Evolutionary conservation across 1,140 invertebrate genomes (phyloP), one percentile per base, ranked within the genome.

Genomic region (Bemisia tabaci): DNA sequence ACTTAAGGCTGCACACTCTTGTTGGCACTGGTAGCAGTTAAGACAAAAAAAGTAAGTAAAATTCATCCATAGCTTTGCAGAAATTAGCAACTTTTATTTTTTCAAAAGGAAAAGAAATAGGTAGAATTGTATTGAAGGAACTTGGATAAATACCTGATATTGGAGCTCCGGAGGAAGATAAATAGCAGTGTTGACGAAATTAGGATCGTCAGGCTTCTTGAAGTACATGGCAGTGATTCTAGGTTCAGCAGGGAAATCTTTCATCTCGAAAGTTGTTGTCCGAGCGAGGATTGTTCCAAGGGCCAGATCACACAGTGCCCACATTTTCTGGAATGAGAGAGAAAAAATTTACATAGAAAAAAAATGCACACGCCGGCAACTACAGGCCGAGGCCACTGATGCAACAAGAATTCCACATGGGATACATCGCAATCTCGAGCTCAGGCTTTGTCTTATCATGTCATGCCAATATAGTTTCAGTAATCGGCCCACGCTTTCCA

Each of bases 271-370:
- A 75, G 85, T 92, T 25, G 84, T 86, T n/a, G 91, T 87, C 72
- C 91, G 91, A 22, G 88, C 84, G 76, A 91, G 84, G 71, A 97
- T 87, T 67, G 97, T 81, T 67, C 91, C 89, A 79, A 95, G 87
- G 5, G 94, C 91, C 65, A 97, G 81, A 82, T 98, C 95, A 81
- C 94, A 97, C 63, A 95, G 86, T 59, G 94, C 90, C 88, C 94
- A 97, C 72, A 98, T 80, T 91, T 95, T 97, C 91, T 96, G 77
- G 5, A 81, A 77, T 66, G 73, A 73, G 71, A 70, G 67, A 72
- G 72, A 69, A 59, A 68, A 27, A 68, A 25, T n/a, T n/a, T n/a
- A n/a, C n/a, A n/a, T n/a, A n/a, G n/a, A n/a, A 68, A 22, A 65
- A 65, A 59, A n/a, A 64, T 22, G 1, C 22, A 27, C 26, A 25